Evolutionary conservation across 2,888 invertebrate species (phyloP).

Genomic region (Eupsilia transversa): DNA sequence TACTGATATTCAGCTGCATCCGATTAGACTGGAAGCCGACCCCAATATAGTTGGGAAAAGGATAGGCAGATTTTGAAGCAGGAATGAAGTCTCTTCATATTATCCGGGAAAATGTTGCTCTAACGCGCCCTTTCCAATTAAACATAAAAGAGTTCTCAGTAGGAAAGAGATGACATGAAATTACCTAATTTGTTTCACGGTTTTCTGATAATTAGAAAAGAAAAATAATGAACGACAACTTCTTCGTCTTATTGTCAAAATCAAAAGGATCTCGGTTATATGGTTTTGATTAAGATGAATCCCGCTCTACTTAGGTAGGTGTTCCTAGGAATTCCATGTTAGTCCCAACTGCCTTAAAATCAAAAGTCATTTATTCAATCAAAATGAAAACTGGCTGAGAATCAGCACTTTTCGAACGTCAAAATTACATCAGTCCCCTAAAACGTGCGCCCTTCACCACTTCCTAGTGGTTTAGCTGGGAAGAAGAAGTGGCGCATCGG

Average conservation of each 20-base stretch:
- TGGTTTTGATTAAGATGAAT: constrained; percentile 5
- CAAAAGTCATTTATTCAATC: too few relatives aligned
- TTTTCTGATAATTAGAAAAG: not conserved
- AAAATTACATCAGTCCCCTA: too few relatives aligned
- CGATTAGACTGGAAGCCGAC: too few relatives aligned
- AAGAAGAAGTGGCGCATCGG: too few relatives aligned
- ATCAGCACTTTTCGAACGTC: too few relatives aligned
- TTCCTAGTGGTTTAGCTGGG: too few relatives aligned
- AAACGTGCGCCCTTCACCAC: too few relatives aligned
- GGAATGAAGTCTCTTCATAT: not conserved
- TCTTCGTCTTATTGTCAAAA: not conserved
- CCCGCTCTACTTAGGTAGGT: not conserved
- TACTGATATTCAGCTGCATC: too few relatives aligned
- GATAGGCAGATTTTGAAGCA: too few relatives aligned
- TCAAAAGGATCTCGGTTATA: constrained; percentile 2
- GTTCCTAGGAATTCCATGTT: not conserved
- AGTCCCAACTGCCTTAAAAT: not conserved
- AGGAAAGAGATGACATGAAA: not conserved
- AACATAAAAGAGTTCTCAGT: not conserved
- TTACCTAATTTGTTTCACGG: not conserved
- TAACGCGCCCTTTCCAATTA: not conserved
- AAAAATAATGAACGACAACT: not conserved
- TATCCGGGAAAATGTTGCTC: not conserved
- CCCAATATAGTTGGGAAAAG: too few relatives aligned
- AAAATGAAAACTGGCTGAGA: too few relatives aligned